Percentiles rank a stretch among this genome's conserved stretches.
Evolutionary conservation across 2,797 vertebrate species (phyloP).

Genomic region (Mormyrops boulengeri): DNA sequence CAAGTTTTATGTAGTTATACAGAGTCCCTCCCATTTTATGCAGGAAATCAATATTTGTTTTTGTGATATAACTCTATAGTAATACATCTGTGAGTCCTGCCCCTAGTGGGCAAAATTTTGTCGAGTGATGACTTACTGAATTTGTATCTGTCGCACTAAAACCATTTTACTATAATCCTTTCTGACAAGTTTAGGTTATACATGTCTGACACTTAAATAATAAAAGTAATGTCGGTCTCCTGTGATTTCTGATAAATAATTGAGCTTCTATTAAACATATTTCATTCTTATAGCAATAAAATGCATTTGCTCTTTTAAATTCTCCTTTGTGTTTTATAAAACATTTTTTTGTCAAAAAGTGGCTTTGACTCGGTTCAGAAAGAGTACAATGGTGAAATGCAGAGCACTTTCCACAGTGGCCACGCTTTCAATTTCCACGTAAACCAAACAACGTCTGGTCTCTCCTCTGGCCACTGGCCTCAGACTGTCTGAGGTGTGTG

Average conservation of each 20-base stretch:
- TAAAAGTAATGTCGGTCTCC: not conserved
- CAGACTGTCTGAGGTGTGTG: not conserved
- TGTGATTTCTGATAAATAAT: not conserved
- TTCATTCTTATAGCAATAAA: not conserved
- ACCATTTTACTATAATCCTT: not conserved
- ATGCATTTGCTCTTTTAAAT: not conserved
- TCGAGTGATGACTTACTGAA: not conserved
- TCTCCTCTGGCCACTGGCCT: not conserved
- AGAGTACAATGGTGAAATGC: not conserved
- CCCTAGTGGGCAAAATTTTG: not conserved
- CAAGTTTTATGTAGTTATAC: not conserved
- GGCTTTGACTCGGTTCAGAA: not conserved
- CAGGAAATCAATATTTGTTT: conserved; percentile 1
- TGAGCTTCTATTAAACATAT: not conserved
- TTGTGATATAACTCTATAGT: not conserved
- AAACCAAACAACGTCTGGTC: not conserved
- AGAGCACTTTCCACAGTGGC: not conserved
- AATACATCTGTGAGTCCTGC: not conserved
- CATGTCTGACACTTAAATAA: not conserved
- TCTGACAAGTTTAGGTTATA: not conserved
- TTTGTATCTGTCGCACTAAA: not conserved
- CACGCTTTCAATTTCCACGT: not conserved
- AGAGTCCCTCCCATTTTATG: not conserved
- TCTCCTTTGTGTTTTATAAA: not conserved
- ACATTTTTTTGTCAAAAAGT: not conserved